Evolutionary conservation across 35 echinoderm and acorn worm genomes (phyloP).

Genomic region (Eucidaris tribuloides): DNA sequence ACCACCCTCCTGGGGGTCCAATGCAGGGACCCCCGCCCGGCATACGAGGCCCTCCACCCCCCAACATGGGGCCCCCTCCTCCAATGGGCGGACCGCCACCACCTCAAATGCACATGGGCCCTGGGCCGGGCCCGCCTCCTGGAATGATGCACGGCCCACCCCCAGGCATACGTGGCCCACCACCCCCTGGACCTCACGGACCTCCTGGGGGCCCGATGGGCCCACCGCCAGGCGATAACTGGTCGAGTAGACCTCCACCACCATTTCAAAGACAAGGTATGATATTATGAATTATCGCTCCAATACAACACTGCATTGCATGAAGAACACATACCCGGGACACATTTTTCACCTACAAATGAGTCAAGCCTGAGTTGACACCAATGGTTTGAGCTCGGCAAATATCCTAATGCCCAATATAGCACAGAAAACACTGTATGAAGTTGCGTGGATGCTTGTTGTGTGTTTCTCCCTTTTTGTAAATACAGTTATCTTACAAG

Average conservation of each 20-base stretch:
- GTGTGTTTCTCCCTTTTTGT: too few species aligned
- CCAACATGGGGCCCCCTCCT: background rate
- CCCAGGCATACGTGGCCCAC: background rate
- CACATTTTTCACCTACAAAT: too few species aligned
- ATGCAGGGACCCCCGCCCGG: background rate
- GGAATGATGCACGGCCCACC: background rate
- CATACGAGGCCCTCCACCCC: background rate
- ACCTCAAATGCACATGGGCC: background rate
- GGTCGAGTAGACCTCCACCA: background rate
- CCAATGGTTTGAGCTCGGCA: too few species aligned
- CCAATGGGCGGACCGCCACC: background rate
- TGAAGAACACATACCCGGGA: too few species aligned
- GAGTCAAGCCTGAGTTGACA: too few species aligned
- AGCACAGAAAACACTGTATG: too few species aligned
- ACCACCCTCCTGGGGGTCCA: background rate
- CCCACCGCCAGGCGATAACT: background rate
- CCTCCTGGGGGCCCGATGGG: slow-evolving; percentile 11
- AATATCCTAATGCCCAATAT: too few species aligned
- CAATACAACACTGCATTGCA: too few species aligned
- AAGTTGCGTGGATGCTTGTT: too few species aligned
- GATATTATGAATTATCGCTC: too few species aligned
- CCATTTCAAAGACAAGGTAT: slow-evolving; percentile 7
- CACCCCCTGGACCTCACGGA: background rate
- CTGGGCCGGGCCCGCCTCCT: background rate
- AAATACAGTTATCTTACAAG: too few species aligned